Conservation (phyloP, 2,113 vertebrate species). For the Pelusios castaneus region DNA sequence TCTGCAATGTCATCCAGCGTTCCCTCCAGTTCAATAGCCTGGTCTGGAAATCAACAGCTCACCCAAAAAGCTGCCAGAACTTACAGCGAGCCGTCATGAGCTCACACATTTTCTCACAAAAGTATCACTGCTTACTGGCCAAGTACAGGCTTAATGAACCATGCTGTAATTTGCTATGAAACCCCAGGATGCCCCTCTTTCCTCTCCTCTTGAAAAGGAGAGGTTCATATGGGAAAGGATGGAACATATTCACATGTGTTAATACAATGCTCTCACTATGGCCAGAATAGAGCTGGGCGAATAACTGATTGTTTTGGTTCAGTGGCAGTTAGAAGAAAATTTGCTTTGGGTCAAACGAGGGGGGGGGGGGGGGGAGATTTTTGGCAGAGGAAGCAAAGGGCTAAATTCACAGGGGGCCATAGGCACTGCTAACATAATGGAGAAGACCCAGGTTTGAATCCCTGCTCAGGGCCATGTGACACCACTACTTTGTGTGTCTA, state of each 20-base stretch:
- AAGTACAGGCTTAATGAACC: neutral
- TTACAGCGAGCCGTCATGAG: neutral
- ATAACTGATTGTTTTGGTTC: neutral
- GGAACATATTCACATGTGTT: neutral
- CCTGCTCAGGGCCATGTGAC: neutral
- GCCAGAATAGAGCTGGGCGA: neutral
- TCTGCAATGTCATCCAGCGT: neutral
- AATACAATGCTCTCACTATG: neutral
- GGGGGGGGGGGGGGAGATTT: neutral
- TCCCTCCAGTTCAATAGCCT: neutral
- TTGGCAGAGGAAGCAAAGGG: neutral
- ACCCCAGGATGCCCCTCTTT: neutral
- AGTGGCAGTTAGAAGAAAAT: neutral
- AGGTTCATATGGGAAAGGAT: neutral
- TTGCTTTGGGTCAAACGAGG: neutral
- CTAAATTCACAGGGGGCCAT: neutral
- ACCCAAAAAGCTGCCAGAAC: neutral
- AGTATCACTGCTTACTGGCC: neutral
- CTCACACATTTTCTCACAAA: neutral
- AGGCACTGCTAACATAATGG: neutral
- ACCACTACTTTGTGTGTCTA: too few species aligned
- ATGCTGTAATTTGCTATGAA: rapidly evolving
- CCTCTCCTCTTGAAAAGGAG: neutral
- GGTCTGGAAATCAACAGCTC: neutral
- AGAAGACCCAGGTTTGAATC: neutral